These are phyloP conservation scores for Chironomus tentans DNA, from an alignment of 2,888 invertebrate genomes.

Conservation along the genomic window DNA sequence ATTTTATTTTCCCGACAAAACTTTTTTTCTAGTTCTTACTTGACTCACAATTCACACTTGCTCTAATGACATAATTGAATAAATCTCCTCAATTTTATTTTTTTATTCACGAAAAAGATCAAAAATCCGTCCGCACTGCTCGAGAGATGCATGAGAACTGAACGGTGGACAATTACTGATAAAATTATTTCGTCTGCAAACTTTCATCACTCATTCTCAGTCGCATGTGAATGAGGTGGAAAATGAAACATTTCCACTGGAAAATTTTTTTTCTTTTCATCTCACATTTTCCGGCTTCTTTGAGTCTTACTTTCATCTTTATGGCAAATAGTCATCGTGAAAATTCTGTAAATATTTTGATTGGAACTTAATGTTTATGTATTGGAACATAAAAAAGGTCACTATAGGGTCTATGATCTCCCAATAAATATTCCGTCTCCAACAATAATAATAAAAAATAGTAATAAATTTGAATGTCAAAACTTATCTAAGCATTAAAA, in stretches of 20 bases:
- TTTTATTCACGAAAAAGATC: background rate
- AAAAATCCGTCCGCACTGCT: background rate
- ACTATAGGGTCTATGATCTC: too few relatives aligned
- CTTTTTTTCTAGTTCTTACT: background rate
- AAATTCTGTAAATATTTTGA: background rate
- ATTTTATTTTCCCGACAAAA: too few relatives aligned
- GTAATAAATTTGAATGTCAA: too few relatives aligned
- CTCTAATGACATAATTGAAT: background rate
- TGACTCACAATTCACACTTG: background rate
- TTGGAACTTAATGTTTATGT: constrained; percentile 1
- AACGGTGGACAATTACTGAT: background rate
- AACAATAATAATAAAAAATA: too few relatives aligned
- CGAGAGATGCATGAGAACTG: background rate
- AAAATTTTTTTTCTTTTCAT: too few relatives aligned
- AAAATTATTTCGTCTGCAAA: background rate
- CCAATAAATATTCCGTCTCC: too few relatives aligned
- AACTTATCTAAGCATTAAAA: too few relatives aligned
- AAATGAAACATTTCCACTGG: background rate
- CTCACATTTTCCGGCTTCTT: background rate
- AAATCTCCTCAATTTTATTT: background rate
- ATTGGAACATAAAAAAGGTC: background rate
- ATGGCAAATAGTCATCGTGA: background rate
- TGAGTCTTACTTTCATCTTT: background rate
- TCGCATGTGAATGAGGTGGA: background rate
- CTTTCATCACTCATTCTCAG: background rate